A percentile compares a stretch with the other conserved stretches of the same genome.
phyloP scores from a whole-genome alignment of 2,888 invertebrate genomes.

The Phoronis australis region DNA sequence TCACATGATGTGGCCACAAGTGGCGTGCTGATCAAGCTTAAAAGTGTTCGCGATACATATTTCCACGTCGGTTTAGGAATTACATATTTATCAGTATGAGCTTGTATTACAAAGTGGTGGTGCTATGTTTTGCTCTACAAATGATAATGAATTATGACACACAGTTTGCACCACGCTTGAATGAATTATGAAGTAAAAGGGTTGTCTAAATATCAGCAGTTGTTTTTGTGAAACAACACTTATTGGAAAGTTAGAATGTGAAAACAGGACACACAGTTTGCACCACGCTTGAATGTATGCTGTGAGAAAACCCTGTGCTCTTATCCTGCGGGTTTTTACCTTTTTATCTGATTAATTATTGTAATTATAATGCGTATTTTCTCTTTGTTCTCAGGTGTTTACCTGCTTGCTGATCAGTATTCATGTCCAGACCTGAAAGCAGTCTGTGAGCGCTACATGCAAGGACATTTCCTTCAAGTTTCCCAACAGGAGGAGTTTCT shows the following conservation, averaged over 20 bases:
- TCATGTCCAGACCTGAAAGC: constrained; percentile 73
- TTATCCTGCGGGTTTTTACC: constrained; percentile 2
- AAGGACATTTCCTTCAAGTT: constrained; percentile 78
- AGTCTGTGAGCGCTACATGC: constrained; percentile 74
- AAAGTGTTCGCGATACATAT: too few relatives aligned
- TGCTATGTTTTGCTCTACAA: too few relatives aligned
- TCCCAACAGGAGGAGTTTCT: constrained; percentile 77
- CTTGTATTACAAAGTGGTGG: too few relatives aligned
- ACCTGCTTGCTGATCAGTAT: constrained; percentile 80
- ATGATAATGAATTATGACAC: not conserved
- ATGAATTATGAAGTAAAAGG: too few relatives aligned
- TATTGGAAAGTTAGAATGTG: not conserved
- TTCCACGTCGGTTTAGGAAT: too few relatives aligned
- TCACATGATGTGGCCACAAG: too few relatives aligned
- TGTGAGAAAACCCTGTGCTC: too few relatives aligned
- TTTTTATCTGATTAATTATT: constrained; percentile 10
- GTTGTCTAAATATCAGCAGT: too few relatives aligned
- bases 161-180: not conserved
- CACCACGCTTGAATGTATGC: too few relatives aligned
- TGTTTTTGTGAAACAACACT: too few relatives aligned
- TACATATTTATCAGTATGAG: too few relatives aligned
- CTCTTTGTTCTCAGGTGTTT: constrained; percentile 37
- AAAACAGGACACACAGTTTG: not conserved
- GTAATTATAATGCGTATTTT: not conserved
- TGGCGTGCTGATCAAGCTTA: too few relatives aligned